Base-by-base conservation (phyloP, 2,113 vertebrate species). In the Philantomba maxwellii region DNA sequence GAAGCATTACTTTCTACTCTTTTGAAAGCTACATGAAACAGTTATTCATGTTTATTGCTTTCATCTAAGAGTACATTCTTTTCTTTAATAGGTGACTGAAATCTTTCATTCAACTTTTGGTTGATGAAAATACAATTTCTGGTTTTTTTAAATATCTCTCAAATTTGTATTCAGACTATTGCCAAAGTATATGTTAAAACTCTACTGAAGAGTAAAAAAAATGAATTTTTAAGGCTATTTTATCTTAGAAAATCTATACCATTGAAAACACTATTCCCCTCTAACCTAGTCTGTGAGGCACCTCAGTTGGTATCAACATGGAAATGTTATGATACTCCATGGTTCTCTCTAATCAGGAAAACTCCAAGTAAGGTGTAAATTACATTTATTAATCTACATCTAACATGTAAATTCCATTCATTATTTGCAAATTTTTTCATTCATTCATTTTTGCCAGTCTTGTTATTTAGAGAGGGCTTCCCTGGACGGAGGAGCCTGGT, bases 11-110 rank as follows among this genome's bases (percentile, higher is more conserved):
- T 95, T 95, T 83, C 43, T 96, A 70, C 26, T 87, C 33, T 51
- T 96, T 93, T 95, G 82, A 97, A 96, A 92, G 75, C 53, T 86
- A 82, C 83, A 78, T 94, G 83, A 93, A 93, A 64, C 9, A 64
- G 15, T 89, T 64, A 60, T 57, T 93, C 81, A 47, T 83, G 39
- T 92, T 88, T 93, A 81, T 60, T 95, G 75, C 95, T 96, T 97
- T 96, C 43, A 94, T 96, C 81, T 94, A 80, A 83, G 58, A 94
- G 80, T 21, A 86, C 53, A 49, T 93, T 60, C 70, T 30, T 78
- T 87, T 85, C 66, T 89, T 53, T 49, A 86, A 64, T 47, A 14
- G 14, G 45, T 96, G 80, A 87, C 26, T 30, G 7, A 95, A 94
- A 45, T 95, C 66, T 96, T 94, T 57, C 36, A 75, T 89, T 95